Base-by-base conservation (phyloP, 2,113 vertebrate genomes). In the Anguilla japonica region DNA sequence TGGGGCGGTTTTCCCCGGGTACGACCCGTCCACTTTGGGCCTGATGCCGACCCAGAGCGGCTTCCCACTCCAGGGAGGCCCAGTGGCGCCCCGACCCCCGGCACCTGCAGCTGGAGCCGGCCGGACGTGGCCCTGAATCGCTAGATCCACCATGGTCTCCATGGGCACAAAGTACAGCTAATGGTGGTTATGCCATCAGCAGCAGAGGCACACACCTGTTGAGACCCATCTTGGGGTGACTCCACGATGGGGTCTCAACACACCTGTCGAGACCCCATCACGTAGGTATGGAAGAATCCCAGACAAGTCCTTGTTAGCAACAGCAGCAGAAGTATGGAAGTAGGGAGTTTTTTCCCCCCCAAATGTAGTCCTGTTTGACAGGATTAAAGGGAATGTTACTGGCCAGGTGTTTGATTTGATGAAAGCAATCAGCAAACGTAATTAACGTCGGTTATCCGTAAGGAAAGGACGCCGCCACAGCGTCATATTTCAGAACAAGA, bases 91-190 rank as follows among this genome's bases (percentile, higher is more conserved):
- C 86, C 95, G 88, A 96, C 92, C 84, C 99, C 97, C 13, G 96
- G 91, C 90, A 98, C 91, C 92, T 98, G 97, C 41, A 97, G 96
- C 78, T 96, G 97, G 81, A 95, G 34, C 34, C 34, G 46, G 46
- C 90, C 96, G 96, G 0, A 91, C 56, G 29, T 92, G 93, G 85
- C 97, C 92, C 87, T 98, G 95, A 16, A 78, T 88, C 88, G 98
- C 96, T 96, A 98, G 92, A 40, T 95, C 93, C 8, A 91, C 94
- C 89, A 98, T 94, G 4, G 93, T 90, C 98, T 99, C 91, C 40
- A 63, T 46, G 43, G 63, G 87, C 16, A 15, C 75, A 40, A 79
- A 41, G 50, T 40, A 46, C 39, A 60, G 29, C 88, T 84, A 67
- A 86, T 13, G 29, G 22, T 83, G 56, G 82, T 60, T 57, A 60